Evolutionary conservation across 2,888 invertebrate species (phyloP).

Genomic region (Cantharis lateralis): DNA sequence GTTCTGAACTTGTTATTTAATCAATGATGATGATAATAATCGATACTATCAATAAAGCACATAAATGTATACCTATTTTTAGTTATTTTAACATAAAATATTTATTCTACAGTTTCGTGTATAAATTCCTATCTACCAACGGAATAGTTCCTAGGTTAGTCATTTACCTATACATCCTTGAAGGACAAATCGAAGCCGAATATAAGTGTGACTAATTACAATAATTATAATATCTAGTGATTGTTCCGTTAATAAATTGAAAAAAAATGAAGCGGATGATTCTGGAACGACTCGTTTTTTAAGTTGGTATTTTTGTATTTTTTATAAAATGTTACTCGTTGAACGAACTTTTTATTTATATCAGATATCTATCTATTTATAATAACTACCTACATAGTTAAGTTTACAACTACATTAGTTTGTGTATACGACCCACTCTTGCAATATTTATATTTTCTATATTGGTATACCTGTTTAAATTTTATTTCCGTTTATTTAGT

Average conservation of each 20-base stretch:
- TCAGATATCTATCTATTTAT: background rate
- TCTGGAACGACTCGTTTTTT: background rate
- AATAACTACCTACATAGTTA: background rate
- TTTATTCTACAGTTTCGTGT: slow-evolving; percentile 2
- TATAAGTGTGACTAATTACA: slow-evolving; percentile 22
- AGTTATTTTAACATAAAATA: background rate
- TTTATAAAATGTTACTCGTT: background rate
- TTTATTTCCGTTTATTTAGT: slow-evolving; percentile 2
- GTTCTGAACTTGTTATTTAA: background rate
- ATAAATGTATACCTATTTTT: background rate
- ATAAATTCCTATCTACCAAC: slow-evolving; percentile 18
- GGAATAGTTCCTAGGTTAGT: slow-evolving; percentile 21
- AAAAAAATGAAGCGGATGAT: background rate
- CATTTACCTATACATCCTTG: slow-evolving; percentile 23
- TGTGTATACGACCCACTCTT: background rate
- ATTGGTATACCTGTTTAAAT: background rate
- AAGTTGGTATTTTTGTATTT: background rate
- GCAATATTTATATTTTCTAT: background rate
- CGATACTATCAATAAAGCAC: background rate
- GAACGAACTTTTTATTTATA: slow-evolving; percentile 3
- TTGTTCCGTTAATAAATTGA: background rate
- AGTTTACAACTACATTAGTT: background rate
- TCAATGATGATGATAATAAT: background rate
- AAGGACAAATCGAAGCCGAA: slow-evolving; percentile 22
- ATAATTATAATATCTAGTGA: background rate